These are phyloP conservation scores for Drosophila setifemur DNA, from an alignment of 1,140 invertebrate species.

Conservation along the genomic window DNA sequence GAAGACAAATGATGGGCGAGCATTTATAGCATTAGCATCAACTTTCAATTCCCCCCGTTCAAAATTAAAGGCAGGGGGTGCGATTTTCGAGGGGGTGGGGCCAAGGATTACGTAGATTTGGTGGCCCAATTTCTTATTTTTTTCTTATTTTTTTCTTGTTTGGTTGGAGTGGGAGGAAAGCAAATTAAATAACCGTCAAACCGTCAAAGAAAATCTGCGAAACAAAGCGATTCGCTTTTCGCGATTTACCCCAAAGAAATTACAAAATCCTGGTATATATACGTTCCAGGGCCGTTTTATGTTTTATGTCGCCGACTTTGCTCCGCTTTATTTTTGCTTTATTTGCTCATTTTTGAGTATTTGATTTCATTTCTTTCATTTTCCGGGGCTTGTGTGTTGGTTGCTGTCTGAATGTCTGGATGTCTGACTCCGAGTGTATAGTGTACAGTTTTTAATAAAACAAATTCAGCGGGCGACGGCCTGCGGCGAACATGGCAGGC, in stretches of 20 bases:
- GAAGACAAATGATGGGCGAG: constrained; percentile 39
- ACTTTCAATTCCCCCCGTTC: constrained; percentile 12
- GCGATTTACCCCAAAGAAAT: constrained; percentile 36
- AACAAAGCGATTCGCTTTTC: constrained; percentile 30
- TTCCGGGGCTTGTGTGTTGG: constrained; percentile 14
- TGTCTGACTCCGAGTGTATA: too few species aligned
- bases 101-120: constrained; percentile 36
- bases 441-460: constrained; percentile 78
- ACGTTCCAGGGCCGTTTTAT: background rate
- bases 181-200: constrained; percentile 50
- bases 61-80: background rate
- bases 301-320: background rate
- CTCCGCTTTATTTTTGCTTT: constrained; percentile 40
- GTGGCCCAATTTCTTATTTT: constrained; percentile 11
- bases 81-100: background rate
- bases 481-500: constrained; percentile 76
- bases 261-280: constrained; percentile 24
- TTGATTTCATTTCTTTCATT: constrained; percentile 69
- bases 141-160: too few species aligned
- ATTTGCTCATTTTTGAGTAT: constrained; percentile 74
- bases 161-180: background rate
- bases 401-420: constrained; percentile 24
- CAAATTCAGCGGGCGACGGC: constrained; percentile 71
- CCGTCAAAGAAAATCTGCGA: constrained; percentile 42
- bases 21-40: constrained; percentile 39